A percentile compares a stretch with the other conserved stretches of the same genome.
Evolutionary conservation across 2,888 invertebrate genomes (phyloP).

Genomic region (Ophion obscuratus): DNA sequence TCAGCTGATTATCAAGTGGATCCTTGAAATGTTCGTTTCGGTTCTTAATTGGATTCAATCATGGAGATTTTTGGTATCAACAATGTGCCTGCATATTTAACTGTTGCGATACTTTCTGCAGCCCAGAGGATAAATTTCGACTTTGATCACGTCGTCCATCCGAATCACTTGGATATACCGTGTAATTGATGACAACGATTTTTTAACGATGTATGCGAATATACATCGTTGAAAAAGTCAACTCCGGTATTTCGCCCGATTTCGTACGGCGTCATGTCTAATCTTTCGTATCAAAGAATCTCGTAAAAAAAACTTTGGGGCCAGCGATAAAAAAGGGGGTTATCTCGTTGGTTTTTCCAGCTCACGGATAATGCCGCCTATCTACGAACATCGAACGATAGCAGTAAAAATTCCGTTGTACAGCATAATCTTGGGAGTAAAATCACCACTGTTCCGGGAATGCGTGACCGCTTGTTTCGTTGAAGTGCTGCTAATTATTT

Average conservation of each 20-base stretch:
- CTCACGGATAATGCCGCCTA: background rate
- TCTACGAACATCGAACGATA: background rate
- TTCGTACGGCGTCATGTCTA: background rate
- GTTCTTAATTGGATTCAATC: no score
- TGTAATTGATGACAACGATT: background rate
- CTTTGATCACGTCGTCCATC: background rate
- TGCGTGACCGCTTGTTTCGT: no score
- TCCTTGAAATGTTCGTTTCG: background rate
- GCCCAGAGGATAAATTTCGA: no score
- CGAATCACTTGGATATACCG: background rate
- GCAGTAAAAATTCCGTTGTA: background rate
- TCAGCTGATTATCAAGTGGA: background rate
- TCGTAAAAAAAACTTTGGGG: background rate
- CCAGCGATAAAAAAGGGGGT: background rate
- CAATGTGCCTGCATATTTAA: no score
- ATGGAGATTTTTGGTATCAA: no score
- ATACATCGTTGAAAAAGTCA: background rate
- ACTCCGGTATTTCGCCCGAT: background rate
- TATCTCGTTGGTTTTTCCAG: background rate
- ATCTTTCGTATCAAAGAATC: background rate
- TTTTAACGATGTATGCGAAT: background rate
- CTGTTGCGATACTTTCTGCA: no score
- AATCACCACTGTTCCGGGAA: no score
- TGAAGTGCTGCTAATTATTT: no score
- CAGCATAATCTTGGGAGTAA: no score